Evolutionary conservation across 2,888 invertebrate species (phyloP).

Genomic region (Dynastes tityus): DNA sequence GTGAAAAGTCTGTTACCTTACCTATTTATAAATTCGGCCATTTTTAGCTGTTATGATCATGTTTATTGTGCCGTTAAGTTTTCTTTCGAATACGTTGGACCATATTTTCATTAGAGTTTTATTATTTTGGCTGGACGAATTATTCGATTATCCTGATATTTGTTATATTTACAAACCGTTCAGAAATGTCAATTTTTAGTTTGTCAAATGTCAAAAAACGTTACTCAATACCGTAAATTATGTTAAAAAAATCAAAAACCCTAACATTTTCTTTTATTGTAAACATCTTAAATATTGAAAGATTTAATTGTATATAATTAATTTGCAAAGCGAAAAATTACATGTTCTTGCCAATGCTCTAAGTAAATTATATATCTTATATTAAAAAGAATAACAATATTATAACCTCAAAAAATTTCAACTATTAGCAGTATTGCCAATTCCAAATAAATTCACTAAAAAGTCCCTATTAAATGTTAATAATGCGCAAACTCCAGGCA

Average conservation of each 20-base stretch:
- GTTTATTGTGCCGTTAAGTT: slow-evolving; percentile 10
- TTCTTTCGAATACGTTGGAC: slow-evolving; percentile 15
- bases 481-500: slow-evolving; percentile 19
- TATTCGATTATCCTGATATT: slow-evolving; percentile 6
- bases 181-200: slow-evolving; percentile 36
- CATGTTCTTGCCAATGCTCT: too few species aligned
- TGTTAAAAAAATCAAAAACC: slow-evolving; percentile 24
- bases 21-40: slow-evolving; percentile 44
- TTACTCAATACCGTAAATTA: slow-evolving; percentile 7
- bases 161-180: slow-evolving; percentile 47
- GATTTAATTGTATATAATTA: too few species aligned
- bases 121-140: neutral
- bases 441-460: neutral
- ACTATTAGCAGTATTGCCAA: too few species aligned
- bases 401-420: too few species aligned
- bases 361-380: too few species aligned
- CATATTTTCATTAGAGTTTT: slow-evolving; percentile 23
- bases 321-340: too few species aligned
- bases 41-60: slow-evolving; percentile 1
- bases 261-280: neutral
- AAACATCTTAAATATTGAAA: neutral
- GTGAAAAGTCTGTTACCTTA: slow-evolving; percentile 43
- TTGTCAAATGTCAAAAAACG: slow-evolving; percentile 50
- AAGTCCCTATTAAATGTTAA: neutral
- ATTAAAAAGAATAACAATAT: too few species aligned